Conservation (phyloP, 2,113 vertebrate genomes). For the Pipra filicauda region DNA sequence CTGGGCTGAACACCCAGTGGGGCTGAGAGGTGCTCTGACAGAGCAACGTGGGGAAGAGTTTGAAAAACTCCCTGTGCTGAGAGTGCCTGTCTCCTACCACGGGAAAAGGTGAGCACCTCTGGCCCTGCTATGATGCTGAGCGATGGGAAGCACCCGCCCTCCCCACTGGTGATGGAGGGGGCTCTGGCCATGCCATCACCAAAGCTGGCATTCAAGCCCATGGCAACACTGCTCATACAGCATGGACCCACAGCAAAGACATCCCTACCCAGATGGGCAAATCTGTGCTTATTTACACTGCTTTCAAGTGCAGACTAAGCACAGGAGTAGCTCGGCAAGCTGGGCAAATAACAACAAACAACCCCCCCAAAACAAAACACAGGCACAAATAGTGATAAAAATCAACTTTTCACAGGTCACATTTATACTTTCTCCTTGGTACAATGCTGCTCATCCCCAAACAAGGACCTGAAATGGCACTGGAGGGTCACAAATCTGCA, state of each 20-base stretch:
- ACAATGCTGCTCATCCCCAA: not conserved
- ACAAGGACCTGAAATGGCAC: not conserved
- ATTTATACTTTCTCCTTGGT: not conserved
- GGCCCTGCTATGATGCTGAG: accelerated
- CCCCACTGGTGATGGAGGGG: too few relatives aligned
- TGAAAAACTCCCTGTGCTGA: not conserved
- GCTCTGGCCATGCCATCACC: not conserved
- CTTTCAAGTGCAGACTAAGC: not conserved
- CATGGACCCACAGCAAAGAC: accelerated
- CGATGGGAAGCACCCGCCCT: accelerated
- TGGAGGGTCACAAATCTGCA: not conserved
- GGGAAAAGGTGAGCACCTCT: not conserved
- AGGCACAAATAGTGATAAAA: not conserved
- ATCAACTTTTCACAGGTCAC: not conserved
- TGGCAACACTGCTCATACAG: not conserved
- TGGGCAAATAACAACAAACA: not conserved
- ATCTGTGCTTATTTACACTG: not conserved
- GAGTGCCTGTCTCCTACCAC: accelerated
- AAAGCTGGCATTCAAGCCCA: not conserved
- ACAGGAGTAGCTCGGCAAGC: not conserved
- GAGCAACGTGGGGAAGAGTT: not conserved
- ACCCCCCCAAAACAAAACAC: not conserved
- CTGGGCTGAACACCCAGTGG: accelerated
- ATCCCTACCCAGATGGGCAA: not conserved
- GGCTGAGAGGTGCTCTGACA: not conserved